Conservation (phyloP, 1,140 invertebrate species). For the Scaptomyza montana region DNA sequence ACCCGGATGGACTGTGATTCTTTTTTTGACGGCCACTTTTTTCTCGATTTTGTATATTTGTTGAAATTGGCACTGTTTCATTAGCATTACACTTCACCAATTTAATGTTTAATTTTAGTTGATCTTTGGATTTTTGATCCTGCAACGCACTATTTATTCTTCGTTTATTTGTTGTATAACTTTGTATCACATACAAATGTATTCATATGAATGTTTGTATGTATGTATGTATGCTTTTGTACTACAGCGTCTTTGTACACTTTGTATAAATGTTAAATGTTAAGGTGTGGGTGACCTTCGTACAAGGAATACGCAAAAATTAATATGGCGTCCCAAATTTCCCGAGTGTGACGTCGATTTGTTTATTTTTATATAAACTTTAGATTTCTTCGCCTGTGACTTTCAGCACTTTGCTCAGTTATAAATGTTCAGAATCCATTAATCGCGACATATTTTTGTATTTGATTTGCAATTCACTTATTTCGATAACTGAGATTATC, state of each 20-base stretch:
- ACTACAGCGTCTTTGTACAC: slow-evolving; percentile 15
- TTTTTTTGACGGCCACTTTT: slow-evolving; percentile 86
- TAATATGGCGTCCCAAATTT: slow-evolving; percentile 46
- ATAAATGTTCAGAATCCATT: slow-evolving; percentile 56
- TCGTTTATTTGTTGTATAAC: slow-evolving; percentile 39
- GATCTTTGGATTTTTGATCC: slow-evolving; percentile 4
- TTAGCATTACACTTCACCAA: slow-evolving; percentile 65
- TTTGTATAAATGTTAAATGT: slow-evolving; percentile 12
- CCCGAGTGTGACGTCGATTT: slow-evolving; percentile 19
- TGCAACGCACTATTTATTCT: slow-evolving; percentile 4
- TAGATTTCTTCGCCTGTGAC: slow-evolving; percentile 15
- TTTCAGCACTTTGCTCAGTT: slow-evolving; percentile 20
- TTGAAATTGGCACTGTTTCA: slow-evolving; percentile 47
- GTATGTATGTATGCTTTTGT: slow-evolving; percentile 1
- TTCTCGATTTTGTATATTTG: slow-evolving; percentile 50
- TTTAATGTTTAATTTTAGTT: slow-evolving; percentile 15
- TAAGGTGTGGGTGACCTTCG: slow-evolving; percentile 39
- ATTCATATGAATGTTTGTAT: slow-evolving; percentile 4
- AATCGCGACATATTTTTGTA: slow-evolving; percentile 44
- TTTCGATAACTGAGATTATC: slow-evolving; percentile 1
- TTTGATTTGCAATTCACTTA: slow-evolving; percentile 30
- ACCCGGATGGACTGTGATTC: slow-evolving; percentile 92
- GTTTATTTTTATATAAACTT: slow-evolving; percentile 26
- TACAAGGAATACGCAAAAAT: slow-evolving; percentile 45
- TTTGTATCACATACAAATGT: slow-evolving; percentile 18